Evolutionary conservation across 2,797 vertebrate species (phyloP).

Genomic region (Pantherophis alleghaniensis): DNA sequence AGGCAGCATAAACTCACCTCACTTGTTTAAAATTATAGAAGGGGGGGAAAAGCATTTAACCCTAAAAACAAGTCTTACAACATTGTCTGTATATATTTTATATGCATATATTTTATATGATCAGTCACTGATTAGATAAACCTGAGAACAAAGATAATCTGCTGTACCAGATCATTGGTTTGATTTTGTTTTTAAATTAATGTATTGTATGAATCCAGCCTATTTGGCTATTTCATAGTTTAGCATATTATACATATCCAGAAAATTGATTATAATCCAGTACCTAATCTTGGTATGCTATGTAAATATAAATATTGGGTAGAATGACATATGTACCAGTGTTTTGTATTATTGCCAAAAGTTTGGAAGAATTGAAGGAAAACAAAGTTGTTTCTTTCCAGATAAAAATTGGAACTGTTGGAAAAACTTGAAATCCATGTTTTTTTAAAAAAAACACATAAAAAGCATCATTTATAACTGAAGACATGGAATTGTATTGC

Average conservation of each 20-base stretch:
- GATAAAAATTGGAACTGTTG: not conserved
- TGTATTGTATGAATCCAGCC: not conserved
- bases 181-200: not conserved
- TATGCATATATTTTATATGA: not conserved
- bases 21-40: not conserved
- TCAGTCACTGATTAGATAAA: not conserved
- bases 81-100: not conserved
- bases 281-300: not conserved
- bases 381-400: not conserved
- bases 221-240: not conserved
- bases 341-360: not conserved
- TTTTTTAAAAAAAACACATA: not conserved
- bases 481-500: not conserved
- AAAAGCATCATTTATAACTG: not conserved
- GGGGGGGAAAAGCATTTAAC: not conserved
- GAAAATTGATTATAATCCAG: not conserved
- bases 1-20: not conserved
- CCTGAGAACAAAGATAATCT: not conserved
- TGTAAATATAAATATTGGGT: not conserved
- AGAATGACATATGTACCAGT: not conserved
- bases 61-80: constrained; percentile 4
- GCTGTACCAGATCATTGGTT: not conserved
- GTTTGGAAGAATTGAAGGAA: not conserved
- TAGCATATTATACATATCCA: not conserved
- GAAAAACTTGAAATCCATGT: not conserved